These are phyloP conservation scores for Triplophysa dalaica DNA, from an alignment of 2,113 vertebrate genomes.

Conservation along the genomic window DNA sequence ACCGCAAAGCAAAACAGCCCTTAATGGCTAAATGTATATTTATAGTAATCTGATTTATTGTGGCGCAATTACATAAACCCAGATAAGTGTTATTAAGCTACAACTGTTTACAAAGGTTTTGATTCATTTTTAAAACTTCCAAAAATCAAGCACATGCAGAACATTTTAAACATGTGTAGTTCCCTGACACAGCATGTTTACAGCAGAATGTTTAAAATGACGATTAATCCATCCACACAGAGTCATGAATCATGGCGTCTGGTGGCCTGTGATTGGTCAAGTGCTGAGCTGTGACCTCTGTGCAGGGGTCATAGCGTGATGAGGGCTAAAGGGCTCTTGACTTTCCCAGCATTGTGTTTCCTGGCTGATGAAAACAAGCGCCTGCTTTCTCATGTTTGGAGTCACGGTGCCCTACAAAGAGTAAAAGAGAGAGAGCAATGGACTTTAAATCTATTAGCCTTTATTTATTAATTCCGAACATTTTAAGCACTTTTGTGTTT, in stretches of 20 bases:
- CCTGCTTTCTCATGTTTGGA: constrained; percentile 21
- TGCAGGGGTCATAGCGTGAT: constrained; percentile 31
- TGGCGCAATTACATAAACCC: constrained; percentile 6
- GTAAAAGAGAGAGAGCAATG: neutral
- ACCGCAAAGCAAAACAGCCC: neutral
- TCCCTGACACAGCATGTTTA: neutral
- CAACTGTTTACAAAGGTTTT: constrained; percentile 12
- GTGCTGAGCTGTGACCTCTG: neutral
- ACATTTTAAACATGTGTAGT: too few species aligned
- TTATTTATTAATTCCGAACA: too few species aligned
- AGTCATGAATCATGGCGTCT: neutral
- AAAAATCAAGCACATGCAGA: neutral
- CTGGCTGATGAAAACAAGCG: constrained; percentile 44
- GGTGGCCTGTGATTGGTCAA: neutral
- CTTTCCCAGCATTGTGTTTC: constrained; percentile 55
- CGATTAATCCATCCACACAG: neutral
- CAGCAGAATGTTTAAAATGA: neutral
- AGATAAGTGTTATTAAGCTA: constrained; percentile 22
- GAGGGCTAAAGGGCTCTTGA: neutral
- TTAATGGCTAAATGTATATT: constrained; percentile 7
- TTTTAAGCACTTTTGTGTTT: too few species aligned
- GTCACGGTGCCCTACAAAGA: constrained; percentile 24
- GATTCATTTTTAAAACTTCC: neutral
- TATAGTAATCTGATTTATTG: constrained; percentile 19
- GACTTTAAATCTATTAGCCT: too few species aligned